phyloP scores from a whole-genome alignment of 2,797 vertebrate genomes.

The Clamator glandarius region DNA sequence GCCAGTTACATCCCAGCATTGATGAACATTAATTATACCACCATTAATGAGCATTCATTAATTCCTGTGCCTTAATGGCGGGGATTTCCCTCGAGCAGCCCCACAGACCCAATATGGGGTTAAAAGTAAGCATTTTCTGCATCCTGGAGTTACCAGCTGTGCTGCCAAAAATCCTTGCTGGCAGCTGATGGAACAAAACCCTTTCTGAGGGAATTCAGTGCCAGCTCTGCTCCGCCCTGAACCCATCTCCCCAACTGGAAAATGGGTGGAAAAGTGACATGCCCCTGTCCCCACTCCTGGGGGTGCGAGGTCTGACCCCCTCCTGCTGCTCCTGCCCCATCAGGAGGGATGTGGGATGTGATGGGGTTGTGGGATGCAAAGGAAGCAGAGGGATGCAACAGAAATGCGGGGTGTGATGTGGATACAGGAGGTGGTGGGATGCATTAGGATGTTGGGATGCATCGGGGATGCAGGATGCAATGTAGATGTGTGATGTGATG shows the following conservation, averaged over 20 bases:
- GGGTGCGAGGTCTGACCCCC: rapidly evolving
- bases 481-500: too few relatives aligned
- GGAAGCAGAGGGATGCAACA: too few relatives aligned
- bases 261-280: not conserved
- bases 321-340: too few relatives aligned
- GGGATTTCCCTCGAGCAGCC: too few relatives aligned
- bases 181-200: not conserved
- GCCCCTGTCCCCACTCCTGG: rapidly evolving
- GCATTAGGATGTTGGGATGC: too few relatives aligned
- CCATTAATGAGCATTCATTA: not conserved
- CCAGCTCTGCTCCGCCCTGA: too few relatives aligned
- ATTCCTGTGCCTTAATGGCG: rapidly evolving
- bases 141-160: not conserved
- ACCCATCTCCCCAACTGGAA: not conserved
- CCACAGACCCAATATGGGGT: too few relatives aligned
- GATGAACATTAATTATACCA: not conserved
- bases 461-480: too few relatives aligned
- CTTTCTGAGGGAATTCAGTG: not conserved
- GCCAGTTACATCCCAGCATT: not conserved
- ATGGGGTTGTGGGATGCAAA: too few relatives aligned
- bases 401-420: too few relatives aligned
- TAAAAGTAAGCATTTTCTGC: not conserved
- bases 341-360: too few relatives aligned
- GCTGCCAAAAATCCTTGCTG: not conserved
- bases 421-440: too few relatives aligned